phyloP scores from a whole-genome alignment of 2,113 vertebrate genomes.

The Colinus virginianus region DNA sequence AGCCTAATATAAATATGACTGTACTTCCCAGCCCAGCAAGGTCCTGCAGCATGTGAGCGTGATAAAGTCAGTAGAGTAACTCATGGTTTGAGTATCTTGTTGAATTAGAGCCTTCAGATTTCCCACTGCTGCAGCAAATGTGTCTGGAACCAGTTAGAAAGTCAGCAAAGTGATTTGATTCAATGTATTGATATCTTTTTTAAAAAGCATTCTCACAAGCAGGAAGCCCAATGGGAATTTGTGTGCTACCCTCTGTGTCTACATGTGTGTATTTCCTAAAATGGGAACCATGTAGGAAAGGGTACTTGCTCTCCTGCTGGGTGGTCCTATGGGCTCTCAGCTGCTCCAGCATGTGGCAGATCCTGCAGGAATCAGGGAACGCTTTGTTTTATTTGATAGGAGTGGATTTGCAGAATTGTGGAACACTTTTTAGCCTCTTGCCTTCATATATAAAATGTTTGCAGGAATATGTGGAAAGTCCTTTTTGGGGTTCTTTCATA shows the following conservation, averaged over 20 bases:
- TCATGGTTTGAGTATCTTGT: not conserved
- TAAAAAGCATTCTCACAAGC: not conserved
- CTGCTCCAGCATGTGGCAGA: slow-evolving; percentile 33
- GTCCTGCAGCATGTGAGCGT: not conserved
- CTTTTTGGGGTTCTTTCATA: slow-evolving; percentile 37
- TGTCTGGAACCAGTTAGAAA: not conserved
- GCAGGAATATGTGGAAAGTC: slow-evolving; percentile 41
- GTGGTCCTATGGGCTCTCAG: slow-evolving; percentile 51
- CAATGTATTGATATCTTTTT: not conserved
- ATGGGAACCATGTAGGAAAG: slow-evolving; percentile 9
- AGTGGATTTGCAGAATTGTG: slow-evolving; percentile 50
- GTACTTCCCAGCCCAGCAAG: not conserved
- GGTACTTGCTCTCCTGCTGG: not conserved
- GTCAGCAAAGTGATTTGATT: not conserved
- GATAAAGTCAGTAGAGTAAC: not conserved
- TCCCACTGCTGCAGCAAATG: not conserved
- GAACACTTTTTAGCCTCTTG: slow-evolving; percentile 33
- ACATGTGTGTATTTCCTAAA: not conserved
- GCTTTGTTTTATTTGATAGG: slow-evolving; percentile 49
- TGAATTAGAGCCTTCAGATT: not conserved
- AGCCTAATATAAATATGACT: not conserved
- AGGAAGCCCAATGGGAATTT: not conserved
- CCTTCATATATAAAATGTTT: slow-evolving; percentile 48
- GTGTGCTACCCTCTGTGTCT: not conserved
- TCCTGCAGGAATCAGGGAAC: slow-evolving; percentile 60